Evolutionary conservation across 2,888 invertebrate species (phyloP), one percentile per base, ranked within the genome.

Genomic region (Hyalella azteca): DNA sequence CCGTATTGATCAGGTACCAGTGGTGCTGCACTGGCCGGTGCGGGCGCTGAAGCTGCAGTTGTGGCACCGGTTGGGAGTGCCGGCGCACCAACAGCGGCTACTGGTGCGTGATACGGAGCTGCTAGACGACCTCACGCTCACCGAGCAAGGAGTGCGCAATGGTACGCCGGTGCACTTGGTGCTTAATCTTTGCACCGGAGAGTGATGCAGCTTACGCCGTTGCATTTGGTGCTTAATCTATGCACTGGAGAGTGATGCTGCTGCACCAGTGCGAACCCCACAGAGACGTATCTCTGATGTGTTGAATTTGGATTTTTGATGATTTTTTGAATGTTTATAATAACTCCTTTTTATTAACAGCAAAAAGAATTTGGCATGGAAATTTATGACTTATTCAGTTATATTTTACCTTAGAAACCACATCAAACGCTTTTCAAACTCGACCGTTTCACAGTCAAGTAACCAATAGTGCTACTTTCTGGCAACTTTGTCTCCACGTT

Each of bases 31-130:
- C 75, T 45, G 45, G 45, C 75, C 75, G 13, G 45, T 41, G 29
- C 75, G 75, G 3, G 26, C 45, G n/a, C 75, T 75, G 41, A 75
- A 75, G 45, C 45, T 75, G 13, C 75, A 75, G 45, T 26, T 75
- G 41, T 75, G 75, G 41, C 22, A 75, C 75, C 66, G 66, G 9
- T 36, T 36, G 4, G 36, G 36, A 2, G 66, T 66, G 36, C 66
- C 66, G 36, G 66, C 66, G 39, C 36, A 66, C 66, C 66, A 66
- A 36, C 66, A 66, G 66, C 32, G 29, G 29, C 39, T 66, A 0
- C n/a, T 66, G 66, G 66, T 66, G 36, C 66, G 66, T 15, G 66
- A 36, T 29, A 29, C 9, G 3, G 66, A 66, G 39, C 66, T 66
- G 11, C 3, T 5, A 5, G 66, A 66, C 39, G 15, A 66, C 39